Evolutionary conservation across 2,113 vertebrate genomes (phyloP), one percentile per base, ranked within the genome.

Genomic region (Heterochromis multidens): DNA sequence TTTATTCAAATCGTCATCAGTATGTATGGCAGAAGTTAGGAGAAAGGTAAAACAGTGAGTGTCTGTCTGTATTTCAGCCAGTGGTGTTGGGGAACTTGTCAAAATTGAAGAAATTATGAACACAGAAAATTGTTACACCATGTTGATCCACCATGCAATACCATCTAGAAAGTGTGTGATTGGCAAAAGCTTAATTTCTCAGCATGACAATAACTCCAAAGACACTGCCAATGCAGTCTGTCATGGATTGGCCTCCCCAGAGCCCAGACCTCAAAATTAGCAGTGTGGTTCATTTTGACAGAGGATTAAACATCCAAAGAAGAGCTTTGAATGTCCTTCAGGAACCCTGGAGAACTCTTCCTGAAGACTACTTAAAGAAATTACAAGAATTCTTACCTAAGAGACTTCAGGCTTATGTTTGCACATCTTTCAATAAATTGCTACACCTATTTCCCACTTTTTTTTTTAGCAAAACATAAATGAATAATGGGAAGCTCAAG

Each of bases 281-380:
- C 1, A 65, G 33, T 5, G 2, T 40, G 62, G 40, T 0, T 65
- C 2, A 65, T 1, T 4, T 65, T 7, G 40, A 65, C 62, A 23
- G 21, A 65, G 62, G 62, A 65, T 12, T 65, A 65, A 37, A 37
- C 35, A 37, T 37, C 35, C 35, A 37, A 37, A 9, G 35, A 37
- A 40, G 62, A 65, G 12, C 33, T 23, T 37, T 7, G 2, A 37
- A 9, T 35, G 33, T 37, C 6, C 1, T 40, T 65, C 62, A 65
- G 37, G 21, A 23, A 37, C 3, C 33, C 60, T 12, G 5, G 29
- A 0, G 17, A 33, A 62, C 21, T 21, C 21, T 35, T 62, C 2
- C 60, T 62, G 33, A 33, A 62, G 3, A 33, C 17, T n/a, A n/a
- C n/a, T n/a, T n/a, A n/a, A n/a, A n/a, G n/a, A n/a, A n/a, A n/a